Conservation (phyloP, 1,140 invertebrate species). For the Coenobita brevimanus region DNA sequence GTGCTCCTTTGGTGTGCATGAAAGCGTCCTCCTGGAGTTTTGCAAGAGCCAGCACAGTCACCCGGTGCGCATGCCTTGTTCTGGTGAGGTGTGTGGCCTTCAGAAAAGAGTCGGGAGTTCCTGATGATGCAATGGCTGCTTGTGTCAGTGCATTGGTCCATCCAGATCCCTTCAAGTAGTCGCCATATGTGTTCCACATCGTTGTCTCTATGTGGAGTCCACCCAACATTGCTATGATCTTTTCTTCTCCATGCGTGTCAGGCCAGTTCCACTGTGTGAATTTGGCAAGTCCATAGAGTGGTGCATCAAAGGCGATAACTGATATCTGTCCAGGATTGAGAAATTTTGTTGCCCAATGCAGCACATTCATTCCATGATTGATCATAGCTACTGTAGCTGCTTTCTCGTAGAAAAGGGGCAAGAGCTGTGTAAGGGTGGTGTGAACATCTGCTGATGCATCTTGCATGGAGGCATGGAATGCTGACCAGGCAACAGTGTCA, state of each 20-base stretch:
- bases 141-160: slow-evolving; percentile 43
- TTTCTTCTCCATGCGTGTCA: slow-evolving; percentile 6
- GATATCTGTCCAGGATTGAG: slow-evolving; percentile 2
- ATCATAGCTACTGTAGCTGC: slow-evolving; percentile 14
- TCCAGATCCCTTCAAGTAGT: slow-evolving; percentile 8
- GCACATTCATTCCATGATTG: slow-evolving; percentile 15
- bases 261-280: slow-evolving; percentile 12
- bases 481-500: slow-evolving; percentile 25
- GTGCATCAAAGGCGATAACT: background rate
- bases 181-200: slow-evolving; percentile 20
- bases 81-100: background rate
- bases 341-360: background rate
- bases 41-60: background rate
- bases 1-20: too few relatives aligned
- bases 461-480: slow-evolving; percentile 7
- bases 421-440: background rate
- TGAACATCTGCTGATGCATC: background rate
- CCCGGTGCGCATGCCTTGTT: slow-evolving; percentile 11
- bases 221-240: slow-evolving; percentile 2
- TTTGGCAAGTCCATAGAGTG: background rate
- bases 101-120: background rate
- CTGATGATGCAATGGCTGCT: slow-evolving; percentile 25
- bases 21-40: slow-evolving; percentile 39
- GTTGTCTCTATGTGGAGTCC: slow-evolving; percentile 24
- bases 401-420: slow-evolving; percentile 19